These are phyloP conservation scores for Lithophane ornitopus DNA, from an alignment of 2,888 invertebrate genomes.

Conservation along the genomic window DNA sequence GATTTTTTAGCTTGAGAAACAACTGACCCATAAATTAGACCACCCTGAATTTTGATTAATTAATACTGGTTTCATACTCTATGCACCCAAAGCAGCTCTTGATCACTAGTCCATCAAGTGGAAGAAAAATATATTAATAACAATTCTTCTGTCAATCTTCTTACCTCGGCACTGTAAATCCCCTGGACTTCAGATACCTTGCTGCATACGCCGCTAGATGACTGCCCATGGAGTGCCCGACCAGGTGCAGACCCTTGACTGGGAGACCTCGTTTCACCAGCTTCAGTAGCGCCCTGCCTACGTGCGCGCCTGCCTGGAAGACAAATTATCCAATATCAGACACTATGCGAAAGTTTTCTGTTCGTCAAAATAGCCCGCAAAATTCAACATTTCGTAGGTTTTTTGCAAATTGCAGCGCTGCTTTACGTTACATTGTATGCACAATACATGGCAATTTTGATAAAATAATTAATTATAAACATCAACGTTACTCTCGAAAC, in stretches of 20 bases:
- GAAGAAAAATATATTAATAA: background rate
- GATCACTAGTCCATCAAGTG: background rate
- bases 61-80: background rate
- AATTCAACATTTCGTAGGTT: no score
- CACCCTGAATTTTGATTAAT: background rate
- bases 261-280: constrained; percentile 87
- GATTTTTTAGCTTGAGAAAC: no score
- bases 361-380: no score
- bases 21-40: no score
- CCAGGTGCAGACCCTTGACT: constrained; percentile 85
- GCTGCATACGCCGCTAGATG: constrained; percentile 90
- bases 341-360: background rate
- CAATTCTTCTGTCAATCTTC: background rate
- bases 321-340: background rate
- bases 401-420: background rate
- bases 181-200: constrained; percentile 78
- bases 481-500: background rate
- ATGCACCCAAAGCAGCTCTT: background rate
- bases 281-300: constrained; percentile 85
- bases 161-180: constrained; percentile 73
- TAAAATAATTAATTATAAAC: background rate
- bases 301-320: constrained; percentile 79
- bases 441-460: background rate
- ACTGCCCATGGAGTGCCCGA: constrained; percentile 91
- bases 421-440: background rate